A percentile compares a stretch with the other conserved stretches of the same genome.
Conservation (phyloP, 2,797 vertebrate species). For the Anisognathus igniventris region DNA sequence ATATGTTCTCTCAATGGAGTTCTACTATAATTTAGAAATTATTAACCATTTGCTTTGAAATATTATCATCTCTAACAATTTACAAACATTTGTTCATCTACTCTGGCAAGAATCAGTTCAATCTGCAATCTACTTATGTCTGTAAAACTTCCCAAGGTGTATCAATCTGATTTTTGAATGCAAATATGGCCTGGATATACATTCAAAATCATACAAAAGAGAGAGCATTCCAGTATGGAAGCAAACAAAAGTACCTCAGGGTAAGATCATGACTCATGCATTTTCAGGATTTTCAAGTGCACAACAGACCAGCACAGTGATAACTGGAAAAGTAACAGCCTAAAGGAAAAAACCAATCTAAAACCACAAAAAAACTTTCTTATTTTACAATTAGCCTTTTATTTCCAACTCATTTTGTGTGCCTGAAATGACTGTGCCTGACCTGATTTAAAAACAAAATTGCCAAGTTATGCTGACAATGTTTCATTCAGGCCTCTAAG, state of each 20-base stretch:
- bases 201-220: not conserved
- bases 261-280: not conserved
- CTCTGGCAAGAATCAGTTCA: constrained; percentile 2
- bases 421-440: not conserved
- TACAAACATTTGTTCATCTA: constrained; percentile 22
- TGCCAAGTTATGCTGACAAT: not conserved
- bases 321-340: not conserved
- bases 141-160: not conserved
- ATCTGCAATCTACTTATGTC: not conserved
- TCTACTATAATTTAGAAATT: constrained; percentile 46
- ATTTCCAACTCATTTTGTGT: not conserved
- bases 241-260: not conserved
- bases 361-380: not conserved
- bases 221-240: not conserved
- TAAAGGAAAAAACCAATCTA: not conserved
- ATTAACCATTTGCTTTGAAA: constrained; percentile 59
- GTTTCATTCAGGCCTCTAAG: not conserved
- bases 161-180: not conserved
- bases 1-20: constrained; percentile 31
- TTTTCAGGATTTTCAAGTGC: not conserved
- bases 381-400: not conserved
- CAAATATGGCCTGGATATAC: not conserved
- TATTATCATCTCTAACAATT: constrained; percentile 40
- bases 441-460: constrained; percentile 38
- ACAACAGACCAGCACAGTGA: not conserved